Evolutionary conservation across 2,113 vertebrate genomes (phyloP).

Genomic region (Catharus minimus): DNA sequence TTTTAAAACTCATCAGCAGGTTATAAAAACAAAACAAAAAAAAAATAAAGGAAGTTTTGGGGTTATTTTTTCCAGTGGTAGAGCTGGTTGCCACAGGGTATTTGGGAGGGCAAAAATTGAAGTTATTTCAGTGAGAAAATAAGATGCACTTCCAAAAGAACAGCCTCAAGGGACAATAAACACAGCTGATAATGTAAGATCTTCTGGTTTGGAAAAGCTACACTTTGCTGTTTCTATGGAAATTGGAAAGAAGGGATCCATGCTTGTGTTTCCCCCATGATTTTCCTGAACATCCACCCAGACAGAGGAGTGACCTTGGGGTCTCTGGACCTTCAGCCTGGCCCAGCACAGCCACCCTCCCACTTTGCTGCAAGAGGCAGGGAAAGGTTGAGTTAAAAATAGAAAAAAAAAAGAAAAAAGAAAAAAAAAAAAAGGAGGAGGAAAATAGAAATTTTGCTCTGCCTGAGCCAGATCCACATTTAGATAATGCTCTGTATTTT

Average conservation of each 20-base stretch:
- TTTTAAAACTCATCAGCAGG: neutral
- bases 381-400: neutral
- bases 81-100: neutral
- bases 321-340: neutral
- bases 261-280: rapidly evolving
- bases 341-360: neutral
- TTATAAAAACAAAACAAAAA: neutral
- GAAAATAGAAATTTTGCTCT: neutral
- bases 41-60: neutral
- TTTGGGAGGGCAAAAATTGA: neutral
- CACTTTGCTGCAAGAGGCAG: neutral
- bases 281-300: neutral
- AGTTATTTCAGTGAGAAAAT: neutral
- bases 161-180: neutral
- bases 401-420: neutral
- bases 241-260: neutral
- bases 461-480: neutral
- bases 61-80: neutral
- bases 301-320: neutral
- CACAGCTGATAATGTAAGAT: neutral
- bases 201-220: neutral
- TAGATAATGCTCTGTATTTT: neutral
- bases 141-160: neutral
- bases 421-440: neutral
- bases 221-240: neutral